These are phyloP conservation scores for Parapsyche elsis DNA, from an alignment of 1,140 invertebrate species.

Conservation along the genomic window DNA sequence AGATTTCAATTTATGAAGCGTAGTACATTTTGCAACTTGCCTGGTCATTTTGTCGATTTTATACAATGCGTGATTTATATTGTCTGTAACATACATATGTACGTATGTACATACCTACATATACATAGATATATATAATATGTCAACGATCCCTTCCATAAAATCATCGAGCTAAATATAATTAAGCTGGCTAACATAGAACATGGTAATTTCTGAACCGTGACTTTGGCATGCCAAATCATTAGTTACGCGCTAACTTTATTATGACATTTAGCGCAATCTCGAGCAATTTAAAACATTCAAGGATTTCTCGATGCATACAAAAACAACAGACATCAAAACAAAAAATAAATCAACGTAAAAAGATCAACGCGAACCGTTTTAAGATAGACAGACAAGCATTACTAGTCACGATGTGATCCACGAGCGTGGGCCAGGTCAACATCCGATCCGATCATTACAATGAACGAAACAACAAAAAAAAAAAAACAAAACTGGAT, in stretches of 20 bases:
- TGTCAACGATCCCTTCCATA: too few relatives aligned
- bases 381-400: background rate
- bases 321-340: constrained; percentile 12
- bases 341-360: background rate
- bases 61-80: too few relatives aligned
- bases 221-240: constrained; percentile 16
- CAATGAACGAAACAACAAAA: background rate
- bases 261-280: constrained; percentile 9
- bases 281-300: constrained; percentile 1
- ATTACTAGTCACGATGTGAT: background rate
- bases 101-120: too few relatives aligned
- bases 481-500: background rate
- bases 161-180: too few relatives aligned
- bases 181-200: background rate
- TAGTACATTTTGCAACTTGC: too few relatives aligned
- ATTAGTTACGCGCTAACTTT: constrained; percentile 11
- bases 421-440: background rate
- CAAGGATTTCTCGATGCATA: background rate
- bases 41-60: too few relatives aligned
- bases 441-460: background rate
- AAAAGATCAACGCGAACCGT: background rate
- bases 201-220: background rate
- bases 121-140: too few relatives aligned
- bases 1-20: too few relatives aligned
- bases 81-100: too few relatives aligned